Evolutionary conservation across 1,140 invertebrate species (phyloP), one percentile per base, ranked within the genome.

Genomic region (Bicyclus anynana): DNA sequence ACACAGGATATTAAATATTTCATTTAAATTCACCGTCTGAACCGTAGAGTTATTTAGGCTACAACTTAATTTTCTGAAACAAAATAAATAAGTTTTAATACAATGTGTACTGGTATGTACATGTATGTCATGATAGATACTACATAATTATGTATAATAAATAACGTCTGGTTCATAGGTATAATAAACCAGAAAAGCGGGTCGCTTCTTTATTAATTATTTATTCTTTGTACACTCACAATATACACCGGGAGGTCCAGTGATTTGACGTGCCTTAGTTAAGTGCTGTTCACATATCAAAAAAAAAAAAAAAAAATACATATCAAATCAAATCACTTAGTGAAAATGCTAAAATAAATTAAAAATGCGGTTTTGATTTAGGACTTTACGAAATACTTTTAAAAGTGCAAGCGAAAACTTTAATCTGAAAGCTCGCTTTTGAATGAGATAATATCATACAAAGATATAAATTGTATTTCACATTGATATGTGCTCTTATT

Each of bases 171-270:
- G n/a, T n/a, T n/a, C n/a, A 35, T 5, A 35, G 10, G 29, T 10
- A 38, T 5, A 17, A 5, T 4, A 2, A 5, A 16, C 5, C 2
- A 38, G 16, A 38, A 16, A 38, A 10, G 16, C 0, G 12, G 0
- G 17, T 13, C 7, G 7, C 14, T 40, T 40, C 10, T 38, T 10
- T 17, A 4, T 0, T 26, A n/a, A 16, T n/a, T n/a, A 4, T 9
- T 18, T 63, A 53, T 4, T 59, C 62, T 64, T 13, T 54, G 62
- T 6, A 40, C 46, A 26, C 52, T 40, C 48, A 55, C 47, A 53
- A 47, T 46, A 59, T 64, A 51, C 42, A 56, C 62, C 56, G 62
- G 62, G 62, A 64, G 62, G 62, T 64, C 62, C 52, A 13, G 6
- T 20, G 20, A 33, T 46, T 49, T 64, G 62, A 64, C 47, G 56